A percentile compares a stretch with the other conserved stretches of the same genome.
Evolutionary conservation across 2,113 vertebrate species (phyloP).

Genomic region (pig (Sus scrofa)): T2T-Sscrofa CM000823.6:49149001-49149500

Average conservation of each 20-base stretch:
- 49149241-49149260: neutral
- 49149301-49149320: neutral
- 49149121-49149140: neutral
- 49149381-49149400: neutral
- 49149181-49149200: neutral
- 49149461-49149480: neutral
- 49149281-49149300: neutral
- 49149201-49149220: neutral
- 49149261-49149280: neutral
- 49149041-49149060: neutral
- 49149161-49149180: neutral
- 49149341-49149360: neutral
- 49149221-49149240: neutral
- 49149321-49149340: conserved; percentile 6
- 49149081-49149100: neutral
- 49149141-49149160: neutral
- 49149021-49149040: neutral
- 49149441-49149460: neutral
- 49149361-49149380: neutral
- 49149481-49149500: neutral
- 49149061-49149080: neutral
- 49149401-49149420: neutral
- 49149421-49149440: neutral
- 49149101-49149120: neutral
- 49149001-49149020: neutral